A percentile compares a stretch with the other conserved stretches of the same genome.
phyloP scores from a whole-genome alignment of 2,797 vertebrate species.

The Pyrocephalus nanus region DNA sequence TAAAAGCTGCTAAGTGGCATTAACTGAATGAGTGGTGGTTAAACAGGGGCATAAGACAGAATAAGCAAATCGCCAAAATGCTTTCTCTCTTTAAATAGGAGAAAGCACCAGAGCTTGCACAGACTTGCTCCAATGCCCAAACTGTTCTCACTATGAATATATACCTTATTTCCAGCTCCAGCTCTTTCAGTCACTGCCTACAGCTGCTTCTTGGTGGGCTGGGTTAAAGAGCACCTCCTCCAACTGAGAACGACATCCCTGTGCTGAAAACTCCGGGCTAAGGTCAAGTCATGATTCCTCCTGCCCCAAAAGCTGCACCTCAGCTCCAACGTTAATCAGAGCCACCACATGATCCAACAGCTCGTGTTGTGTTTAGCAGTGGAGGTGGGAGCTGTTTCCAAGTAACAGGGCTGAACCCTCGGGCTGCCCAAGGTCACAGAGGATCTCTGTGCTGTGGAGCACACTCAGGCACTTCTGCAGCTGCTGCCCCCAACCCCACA shows the following conservation, averaged over 20 bases:
- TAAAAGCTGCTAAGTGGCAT: constrained; percentile 13
- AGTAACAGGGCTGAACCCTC: not conserved
- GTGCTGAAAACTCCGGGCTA: not conserved
- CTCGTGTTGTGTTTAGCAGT: not conserved
- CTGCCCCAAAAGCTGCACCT: not conserved
- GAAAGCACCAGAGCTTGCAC: not conserved
- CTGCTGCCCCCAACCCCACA: not conserved
- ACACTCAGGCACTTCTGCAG: not conserved
- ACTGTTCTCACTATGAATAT: not conserved
- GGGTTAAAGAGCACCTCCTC: not conserved
- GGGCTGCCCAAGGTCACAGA: not conserved
- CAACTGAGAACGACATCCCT: not conserved
- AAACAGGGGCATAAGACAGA: not conserved
- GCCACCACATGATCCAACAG: not conserved
- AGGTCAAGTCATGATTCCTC: not conserved
- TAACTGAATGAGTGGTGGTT: not conserved
- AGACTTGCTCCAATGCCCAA: constrained; percentile 22
- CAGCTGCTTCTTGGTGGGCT: not conserved
- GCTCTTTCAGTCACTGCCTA: not conserved
- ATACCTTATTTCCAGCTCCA: not conserved
- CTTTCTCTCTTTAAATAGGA: not conserved
- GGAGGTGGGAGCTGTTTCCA: not conserved
- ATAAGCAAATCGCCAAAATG: not conserved
- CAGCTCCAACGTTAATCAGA: not conserved
- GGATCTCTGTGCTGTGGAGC: not conserved